phyloP scores from a whole-genome alignment of 2,797 vertebrate genomes.

The Tiaroga cobitis region DNA sequence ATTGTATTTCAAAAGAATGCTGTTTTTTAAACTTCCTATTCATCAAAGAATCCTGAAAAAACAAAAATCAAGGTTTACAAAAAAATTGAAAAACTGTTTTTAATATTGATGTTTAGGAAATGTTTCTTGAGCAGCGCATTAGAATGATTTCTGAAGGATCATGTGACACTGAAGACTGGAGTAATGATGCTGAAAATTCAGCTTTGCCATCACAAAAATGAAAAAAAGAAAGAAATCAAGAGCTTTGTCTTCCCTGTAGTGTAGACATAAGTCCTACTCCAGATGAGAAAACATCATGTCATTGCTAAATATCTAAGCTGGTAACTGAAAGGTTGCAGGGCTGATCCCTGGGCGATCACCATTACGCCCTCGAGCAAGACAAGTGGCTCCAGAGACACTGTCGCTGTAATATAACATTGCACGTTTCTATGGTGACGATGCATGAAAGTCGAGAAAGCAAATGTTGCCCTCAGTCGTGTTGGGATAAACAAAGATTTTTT shows the following conservation, averaged over 20 bases:
- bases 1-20: no score
- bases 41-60: neutral
- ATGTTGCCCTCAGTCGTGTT: neutral
- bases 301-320: neutral
- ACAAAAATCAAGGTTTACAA: neutral
- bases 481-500: neutral
- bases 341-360: neutral
- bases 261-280: neutral
- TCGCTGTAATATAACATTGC: neutral
- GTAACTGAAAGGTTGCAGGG: neutral
- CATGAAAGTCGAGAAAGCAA: neutral
- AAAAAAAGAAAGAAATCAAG: neutral
- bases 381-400: neutral
- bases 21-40: neutral
- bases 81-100: neutral
- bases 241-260: neutral
- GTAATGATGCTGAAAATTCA: neutral
- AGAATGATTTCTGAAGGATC: neutral
- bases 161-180: neutral
- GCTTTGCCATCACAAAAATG: neutral
- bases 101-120: no score
- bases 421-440: neutral
- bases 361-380: neutral
- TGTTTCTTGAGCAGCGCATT: neutral
- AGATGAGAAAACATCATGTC: neutral